Evolutionary conservation across 2,797 vertebrate genomes (phyloP), one percentile per base, ranked within the genome.

Genomic region (Sebastes itinus): DNA sequence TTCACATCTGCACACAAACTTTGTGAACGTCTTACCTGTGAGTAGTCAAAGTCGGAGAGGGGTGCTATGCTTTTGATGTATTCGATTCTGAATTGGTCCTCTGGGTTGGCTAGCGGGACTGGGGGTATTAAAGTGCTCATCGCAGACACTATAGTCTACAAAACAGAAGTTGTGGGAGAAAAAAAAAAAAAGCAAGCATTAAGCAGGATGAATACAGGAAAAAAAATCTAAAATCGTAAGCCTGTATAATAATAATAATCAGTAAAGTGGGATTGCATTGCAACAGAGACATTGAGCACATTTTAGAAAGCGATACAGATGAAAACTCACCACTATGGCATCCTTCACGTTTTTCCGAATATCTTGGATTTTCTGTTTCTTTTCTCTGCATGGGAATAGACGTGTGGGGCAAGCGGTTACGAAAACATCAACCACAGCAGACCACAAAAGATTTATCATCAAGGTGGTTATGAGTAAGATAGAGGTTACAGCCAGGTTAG

Each of bases 291-390:
- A 65, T 25, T 68, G 64, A 84, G 71, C 69, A 63, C 60, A 75
- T 76, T 73, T 73, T 56, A 55, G 38, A 33, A 49, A 63, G 54
- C 12, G 52, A 76, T 28, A 69, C 81, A 82, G 42, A 88, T 76
- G 18, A 89, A 89, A 89, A 94, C 98, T 98, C 95, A 99, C 98
- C 98, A 99, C 98, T 94, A 99, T 99, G 83, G 98, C 98, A 96
- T 99, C 98, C 97, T 99, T 99, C 94, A 99, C 98, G 93, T 99
- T 99, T 97, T 99, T 99, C 95, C 98, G 96, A 95, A 99, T 99
- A 95, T 99, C 98, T 96, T 98, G 97, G 92, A 99, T 98, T 97
- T 99, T 99, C 97, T 99, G 98, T 96, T 98, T 99, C 96, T 99
- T 99, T 96, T 99, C 98, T 95, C 98, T 99, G 95, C 72, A 74